These are phyloP conservation scores for Poeciliopsis prolifica DNA, from an alignment of 2,113 vertebrate species.

Conservation along the genomic window DNA sequence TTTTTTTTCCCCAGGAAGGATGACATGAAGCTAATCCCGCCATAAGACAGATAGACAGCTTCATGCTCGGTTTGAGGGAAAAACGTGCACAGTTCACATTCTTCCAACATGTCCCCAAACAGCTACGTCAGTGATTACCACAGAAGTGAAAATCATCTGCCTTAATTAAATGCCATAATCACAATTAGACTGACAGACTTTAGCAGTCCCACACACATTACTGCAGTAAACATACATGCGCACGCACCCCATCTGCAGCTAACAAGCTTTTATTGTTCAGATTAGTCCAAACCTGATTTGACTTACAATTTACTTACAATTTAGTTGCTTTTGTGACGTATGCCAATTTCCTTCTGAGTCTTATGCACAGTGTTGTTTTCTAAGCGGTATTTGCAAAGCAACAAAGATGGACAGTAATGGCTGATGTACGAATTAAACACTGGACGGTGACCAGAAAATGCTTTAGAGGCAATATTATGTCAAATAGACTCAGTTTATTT, in stretches of 20 bases:
- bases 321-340: slow-evolving; percentile 8
- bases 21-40: slow-evolving; percentile 43
- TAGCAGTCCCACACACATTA: slow-evolving; percentile 8
- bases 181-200: slow-evolving; percentile 38
- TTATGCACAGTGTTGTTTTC: background rate
- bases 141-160: slow-evolving; percentile 37
- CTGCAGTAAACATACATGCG: background rate
- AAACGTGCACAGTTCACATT: slow-evolving; percentile 1
- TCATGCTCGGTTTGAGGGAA: slow-evolving; percentile 18
- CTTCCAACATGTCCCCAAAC: slow-evolving; percentile 9
- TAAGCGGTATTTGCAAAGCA: background rate
- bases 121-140: slow-evolving; percentile 22
- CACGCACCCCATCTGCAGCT: slow-evolving; percentile 18
- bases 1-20: slow-evolving; percentile 23
- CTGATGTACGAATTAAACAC: too few species aligned
- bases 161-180: slow-evolving; percentile 54
- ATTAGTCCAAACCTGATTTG: slow-evolving; percentile 3
- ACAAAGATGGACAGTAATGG: too few species aligned
- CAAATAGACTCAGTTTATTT: too few species aligned
- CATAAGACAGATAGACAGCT: slow-evolving; percentile 24
- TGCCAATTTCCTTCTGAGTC: background rate
- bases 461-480: too few species aligned
- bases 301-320: background rate
- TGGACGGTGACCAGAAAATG: too few species aligned
- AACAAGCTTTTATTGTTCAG: slow-evolving; percentile 7